Evolutionary conservation across 2,113 vertebrate species (phyloP).

Genomic region (Indicator indicator): DNA sequence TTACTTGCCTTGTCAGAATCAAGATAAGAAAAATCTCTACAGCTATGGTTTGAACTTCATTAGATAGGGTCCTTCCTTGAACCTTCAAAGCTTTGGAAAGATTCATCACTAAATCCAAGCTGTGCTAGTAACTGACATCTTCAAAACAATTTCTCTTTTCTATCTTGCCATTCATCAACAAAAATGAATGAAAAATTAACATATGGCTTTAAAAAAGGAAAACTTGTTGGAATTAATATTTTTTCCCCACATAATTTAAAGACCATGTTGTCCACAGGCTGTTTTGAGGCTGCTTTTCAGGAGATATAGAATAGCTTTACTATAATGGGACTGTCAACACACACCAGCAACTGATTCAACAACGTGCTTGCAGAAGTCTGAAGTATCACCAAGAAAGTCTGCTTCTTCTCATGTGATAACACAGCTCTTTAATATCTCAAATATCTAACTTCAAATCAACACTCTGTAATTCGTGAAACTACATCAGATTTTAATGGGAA

Average conservation of each 20-base stretch:
- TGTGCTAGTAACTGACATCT: not conserved
- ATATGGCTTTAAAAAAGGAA: rapidly evolving
- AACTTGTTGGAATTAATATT: not conserved
- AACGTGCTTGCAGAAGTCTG: not conserved
- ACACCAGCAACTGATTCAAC: not conserved
- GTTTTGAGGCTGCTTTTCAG: not conserved
- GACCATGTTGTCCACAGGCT: not conserved
- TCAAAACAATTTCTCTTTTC: not conserved
- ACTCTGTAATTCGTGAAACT: not conserved
- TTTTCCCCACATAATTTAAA: not conserved
- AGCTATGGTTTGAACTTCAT: not conserved
- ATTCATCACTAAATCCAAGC: not conserved
- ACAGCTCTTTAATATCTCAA: not conserved
- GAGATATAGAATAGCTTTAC: not conserved
- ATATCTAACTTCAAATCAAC: not conserved
- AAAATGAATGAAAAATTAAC: not conserved
- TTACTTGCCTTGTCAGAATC: not conserved
- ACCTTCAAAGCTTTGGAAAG: not conserved
- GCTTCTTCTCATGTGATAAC: not conserved
- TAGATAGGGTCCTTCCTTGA: not conserved
- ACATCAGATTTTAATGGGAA: not conserved
- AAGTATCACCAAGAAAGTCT: not conserved
- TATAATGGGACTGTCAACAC: not conserved
- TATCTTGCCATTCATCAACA: not conserved
- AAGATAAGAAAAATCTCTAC: not conserved